Evolutionary conservation across 2,797 vertebrate genomes (phyloP), one percentile per base, ranked within the genome.

Genomic region (Gymnothorax reevesii): DNA sequence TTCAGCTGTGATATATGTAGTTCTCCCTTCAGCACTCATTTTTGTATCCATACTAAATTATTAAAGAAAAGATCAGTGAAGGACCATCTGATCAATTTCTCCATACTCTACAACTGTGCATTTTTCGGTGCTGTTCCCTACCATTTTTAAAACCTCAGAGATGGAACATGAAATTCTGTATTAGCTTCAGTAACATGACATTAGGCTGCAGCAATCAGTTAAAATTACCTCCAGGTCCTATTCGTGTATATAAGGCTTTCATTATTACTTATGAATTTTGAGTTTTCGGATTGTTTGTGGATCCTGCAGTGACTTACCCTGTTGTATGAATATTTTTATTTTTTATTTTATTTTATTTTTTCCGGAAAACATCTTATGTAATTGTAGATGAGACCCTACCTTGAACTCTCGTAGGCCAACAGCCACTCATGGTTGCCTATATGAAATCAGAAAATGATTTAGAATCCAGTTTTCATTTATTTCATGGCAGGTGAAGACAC

Each of bases 401-500:
- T 90, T 89, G 87, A 92, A 89, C 89, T 88, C 87, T 91, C 92
- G 91, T 42, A 42, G 33, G 33, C 33, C 33, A 92, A 90, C 91
- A 89, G 89, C 60, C 83, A 92, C 59, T 60, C 93, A 94, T 94
- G 93, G 94, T 94, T 91, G 91, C 90, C 92, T 91, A 93, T 91
- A 93, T 93, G 92, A 93, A 94, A 94, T 92, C 89, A 88, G 90
- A 85, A 92, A 94, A 93, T 90, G 85, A 93, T 90, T 93, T 85
- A 88, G 75, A 79, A 84, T 87, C 88, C 85, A 84, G 89, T 87
- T 71, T 10, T 42, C 54, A 17, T 79, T 54, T 79, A 87, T 92
- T 85, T 92, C 92, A 92, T 82, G 89, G 90, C 88, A 57, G 88
- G 27, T 83, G 87, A 92, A 90, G 91, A 89, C 90, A 90, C 83